A percentile compares a stretch with the other conserved stretches of the same genome.
phyloP scores from a whole-genome alignment of 2,888 invertebrate species.

The Vanessa cardui region DNA sequence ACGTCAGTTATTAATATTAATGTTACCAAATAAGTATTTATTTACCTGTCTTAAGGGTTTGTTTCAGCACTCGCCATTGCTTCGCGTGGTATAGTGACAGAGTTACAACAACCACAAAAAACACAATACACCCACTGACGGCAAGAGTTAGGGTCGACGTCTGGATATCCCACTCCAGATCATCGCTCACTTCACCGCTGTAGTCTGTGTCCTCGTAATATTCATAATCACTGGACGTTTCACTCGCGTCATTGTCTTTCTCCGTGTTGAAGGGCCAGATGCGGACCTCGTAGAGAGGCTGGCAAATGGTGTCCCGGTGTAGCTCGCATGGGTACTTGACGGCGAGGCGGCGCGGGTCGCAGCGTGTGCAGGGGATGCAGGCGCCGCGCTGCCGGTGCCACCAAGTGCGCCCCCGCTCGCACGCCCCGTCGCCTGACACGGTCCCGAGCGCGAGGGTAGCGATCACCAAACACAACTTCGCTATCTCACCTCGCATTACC shows the following conservation, averaged over 20 bases:
- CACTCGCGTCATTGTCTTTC: conserved; percentile 54
- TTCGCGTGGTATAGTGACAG: conserved; percentile 90
- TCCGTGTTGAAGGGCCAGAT: conserved; percentile 82
- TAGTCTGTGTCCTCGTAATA: conserved; percentile 73
- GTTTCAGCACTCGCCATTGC: conserved; percentile 91
- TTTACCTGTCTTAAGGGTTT: conserved; percentile 89
- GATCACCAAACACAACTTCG: conserved; percentile 70
- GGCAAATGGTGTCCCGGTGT: conserved; percentile 89
- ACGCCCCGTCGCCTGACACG: conserved; percentile 59
- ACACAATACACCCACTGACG: conserved; percentile 89
- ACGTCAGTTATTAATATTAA: no score
- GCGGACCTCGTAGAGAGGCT: conserved; percentile 85
- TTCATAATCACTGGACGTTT: conserved; percentile 66
- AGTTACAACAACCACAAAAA: conserved; percentile 89
- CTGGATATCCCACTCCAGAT: conserved; percentile 88
- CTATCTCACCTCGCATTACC: conserved; percentile 77
- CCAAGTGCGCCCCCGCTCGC: conserved; percentile 85
- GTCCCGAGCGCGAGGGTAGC: conserved; percentile 67
- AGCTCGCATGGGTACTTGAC: conserved; percentile 88
- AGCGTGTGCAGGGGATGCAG: conserved; percentile 88
- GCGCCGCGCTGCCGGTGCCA: conserved; percentile 85
- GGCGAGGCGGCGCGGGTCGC: conserved; percentile 83
- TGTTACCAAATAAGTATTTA: not conserved
- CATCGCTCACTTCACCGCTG: conserved; percentile 72
- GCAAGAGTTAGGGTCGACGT: conserved; percentile 88